Evolutionary conservation across 2,888 invertebrate species (phyloP), one percentile per base, ranked within the genome.

Genomic region (Meganola albula): DNA sequence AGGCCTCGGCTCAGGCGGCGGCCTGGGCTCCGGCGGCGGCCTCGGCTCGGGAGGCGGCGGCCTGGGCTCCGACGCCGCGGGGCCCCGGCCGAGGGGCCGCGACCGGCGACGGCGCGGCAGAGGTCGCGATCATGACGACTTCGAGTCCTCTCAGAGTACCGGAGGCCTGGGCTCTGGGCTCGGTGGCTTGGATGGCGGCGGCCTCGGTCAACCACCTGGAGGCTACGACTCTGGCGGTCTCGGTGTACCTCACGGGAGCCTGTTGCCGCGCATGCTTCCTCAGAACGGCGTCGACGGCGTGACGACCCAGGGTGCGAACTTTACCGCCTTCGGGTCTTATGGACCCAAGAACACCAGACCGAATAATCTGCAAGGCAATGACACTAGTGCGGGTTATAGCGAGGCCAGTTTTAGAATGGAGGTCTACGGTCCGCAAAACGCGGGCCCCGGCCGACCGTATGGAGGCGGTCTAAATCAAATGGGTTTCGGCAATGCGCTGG

Each of bases 281-380:
- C 75, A 67, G 53, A 68, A 68, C 44, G 60, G 58, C 38, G 60
- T 53, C 28, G 72, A 74, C 42, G 60, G 64, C 45, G 53, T 66
- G 37, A 70, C 66, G 30, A 65, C 75, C 12, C 80, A 76, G 50
- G 76, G 68, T 28, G 78, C 84, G 7, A 85, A 84, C 53, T 84
- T 85, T 54, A 84, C 82, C 20, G 84, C 83, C 12, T 84, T 83
- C 38, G 84, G 84, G 38, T 79, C 84, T 4, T 85, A 85, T 36
- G 74, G 76, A 29, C 50, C 70, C 32, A 76, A 74, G 53, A 69
- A 57, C 43, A 77, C 67, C 48, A 74, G 69, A 30, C 53, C 44
- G 27, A 53, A 49, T 37, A 37, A 38, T 40, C 27, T 41, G 27
- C 53, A 51, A 43, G 63, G 58, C 39, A 59, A 60, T 43, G 45